A percentile compares a stretch with the other conserved stretches of the same genome.
phyloP scores from a whole-genome alignment of 2,888 invertebrate species.

The Bombyx huttoni region DNA sequence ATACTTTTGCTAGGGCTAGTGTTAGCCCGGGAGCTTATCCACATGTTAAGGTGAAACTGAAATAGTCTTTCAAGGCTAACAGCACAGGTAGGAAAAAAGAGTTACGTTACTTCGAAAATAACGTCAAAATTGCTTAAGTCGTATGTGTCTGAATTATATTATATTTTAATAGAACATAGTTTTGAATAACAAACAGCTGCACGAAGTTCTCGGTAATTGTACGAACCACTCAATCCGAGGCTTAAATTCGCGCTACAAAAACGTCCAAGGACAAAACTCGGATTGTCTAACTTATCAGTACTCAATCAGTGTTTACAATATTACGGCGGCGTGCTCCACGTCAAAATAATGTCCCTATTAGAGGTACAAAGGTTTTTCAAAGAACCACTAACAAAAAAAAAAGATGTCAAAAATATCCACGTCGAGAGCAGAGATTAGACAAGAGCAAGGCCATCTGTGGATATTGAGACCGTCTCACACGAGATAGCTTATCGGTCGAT shows the following conservation, averaged over 20 bases:
- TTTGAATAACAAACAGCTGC: conserved; percentile 15
- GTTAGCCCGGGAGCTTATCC: too few relatives aligned
- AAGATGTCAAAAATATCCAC: conserved; percentile 58
- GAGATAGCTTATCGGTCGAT: conserved; percentile 65
- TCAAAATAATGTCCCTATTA: conserved; percentile 73
- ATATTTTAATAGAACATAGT: not conserved
- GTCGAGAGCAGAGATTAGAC: conserved; percentile 49
- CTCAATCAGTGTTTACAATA: conserved; percentile 69
- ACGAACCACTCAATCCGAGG: conserved; percentile 13
- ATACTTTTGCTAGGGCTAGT: too few relatives aligned
- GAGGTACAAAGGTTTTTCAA: conserved; percentile 60
- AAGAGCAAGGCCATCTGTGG: conserved; percentile 69
- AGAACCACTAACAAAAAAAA: conserved; percentile 64
- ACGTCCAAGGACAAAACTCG: conserved; percentile 31
- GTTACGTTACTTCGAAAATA: too few relatives aligned
- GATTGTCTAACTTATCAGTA: conserved; percentile 66
- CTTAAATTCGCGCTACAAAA: conserved; percentile 34
- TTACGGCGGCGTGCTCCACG: conserved; percentile 55
- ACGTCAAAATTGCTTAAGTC: too few relatives aligned
- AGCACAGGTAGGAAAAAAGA: too few relatives aligned
- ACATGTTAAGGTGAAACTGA: too few relatives aligned
- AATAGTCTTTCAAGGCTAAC: too few relatives aligned
- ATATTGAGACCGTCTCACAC: conserved; percentile 70
- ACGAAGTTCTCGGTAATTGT: conserved; percentile 16
- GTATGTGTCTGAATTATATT: too few relatives aligned